Conservation (phyloP, 2,113 vertebrate genomes). For the Amphiprion percula region DNA sequence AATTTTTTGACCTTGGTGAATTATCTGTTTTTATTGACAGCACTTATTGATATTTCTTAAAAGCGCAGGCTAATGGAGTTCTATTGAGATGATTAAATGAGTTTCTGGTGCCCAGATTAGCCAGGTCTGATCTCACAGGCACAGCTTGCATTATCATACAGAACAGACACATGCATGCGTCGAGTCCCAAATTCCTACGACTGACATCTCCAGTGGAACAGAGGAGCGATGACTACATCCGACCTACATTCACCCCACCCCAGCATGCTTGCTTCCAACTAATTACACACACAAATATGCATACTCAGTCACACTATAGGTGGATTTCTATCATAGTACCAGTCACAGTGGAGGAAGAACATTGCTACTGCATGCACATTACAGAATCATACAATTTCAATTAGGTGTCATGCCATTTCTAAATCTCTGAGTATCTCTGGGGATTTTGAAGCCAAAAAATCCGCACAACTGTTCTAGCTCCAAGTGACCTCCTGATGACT, state of each 20-base stretch:
- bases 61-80: constrained; percentile 81
- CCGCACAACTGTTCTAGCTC: constrained; percentile 12
- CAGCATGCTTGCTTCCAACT: constrained; percentile 62
- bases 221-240: constrained; percentile 79
- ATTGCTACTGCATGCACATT: constrained; percentile 14
- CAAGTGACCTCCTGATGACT: constrained; percentile 43
- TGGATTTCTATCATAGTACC: constrained; percentile 30
- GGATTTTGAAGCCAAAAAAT: constrained; percentile 16
- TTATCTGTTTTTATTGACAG: constrained; percentile 83
- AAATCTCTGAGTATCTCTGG: constrained; percentile 13
- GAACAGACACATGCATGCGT: constrained; percentile 81
- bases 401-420: neutral
- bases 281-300: constrained; percentile 65
- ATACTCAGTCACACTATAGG: constrained; percentile 52
- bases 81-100: constrained; percentile 85
- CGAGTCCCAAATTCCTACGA: constrained; percentile 83
- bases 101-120: constrained; percentile 81
- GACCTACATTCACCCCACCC: constrained; percentile 82
- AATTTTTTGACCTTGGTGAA: constrained; percentile 84
- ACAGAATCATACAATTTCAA: constrained; percentile 28
- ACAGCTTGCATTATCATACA: constrained; percentile 83
- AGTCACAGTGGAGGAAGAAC: constrained; percentile 20
- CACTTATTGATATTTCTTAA: constrained; percentile 86
- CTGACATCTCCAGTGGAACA: constrained; percentile 80
- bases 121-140: constrained; percentile 76